phyloP scores from a whole-genome alignment of 2,113 vertebrate species.

The Zapus hudsonius region DNA sequence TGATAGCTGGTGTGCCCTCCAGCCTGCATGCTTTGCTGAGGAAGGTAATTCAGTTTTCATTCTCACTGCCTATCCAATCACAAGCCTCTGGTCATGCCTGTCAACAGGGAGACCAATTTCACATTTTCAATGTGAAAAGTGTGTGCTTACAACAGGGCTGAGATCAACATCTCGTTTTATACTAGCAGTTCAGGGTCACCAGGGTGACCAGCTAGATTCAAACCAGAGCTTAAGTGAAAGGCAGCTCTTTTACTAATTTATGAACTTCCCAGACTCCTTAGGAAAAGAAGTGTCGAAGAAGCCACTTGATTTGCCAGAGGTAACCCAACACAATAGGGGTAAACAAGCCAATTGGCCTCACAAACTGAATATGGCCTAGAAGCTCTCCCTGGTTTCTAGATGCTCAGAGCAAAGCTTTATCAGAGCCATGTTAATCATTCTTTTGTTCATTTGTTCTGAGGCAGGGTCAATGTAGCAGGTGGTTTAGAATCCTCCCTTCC shows the following conservation, averaged over 20 bases:
- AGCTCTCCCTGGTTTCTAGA: constrained; percentile 45
- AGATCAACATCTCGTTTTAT: constrained; percentile 46
- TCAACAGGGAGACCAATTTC: constrained; percentile 65
- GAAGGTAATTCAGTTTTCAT: background rate
- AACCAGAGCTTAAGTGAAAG: constrained; percentile 34
- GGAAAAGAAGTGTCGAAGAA: background rate
- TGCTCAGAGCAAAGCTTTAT: background rate
- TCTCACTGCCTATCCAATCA: constrained; percentile 34
- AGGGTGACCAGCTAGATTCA: constrained; percentile 57
- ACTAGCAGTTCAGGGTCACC: constrained; percentile 60
- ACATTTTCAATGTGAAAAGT: constrained; percentile 20
- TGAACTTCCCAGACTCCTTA: background rate
- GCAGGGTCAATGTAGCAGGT: background rate
- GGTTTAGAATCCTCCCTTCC: background rate
- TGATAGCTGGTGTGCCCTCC: background rate
- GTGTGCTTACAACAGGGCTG: constrained; percentile 33
- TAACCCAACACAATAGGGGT: background rate
- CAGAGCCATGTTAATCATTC: background rate
- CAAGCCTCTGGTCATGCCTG: constrained; percentile 2
- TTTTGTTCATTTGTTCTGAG: background rate
- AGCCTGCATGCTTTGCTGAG: background rate
- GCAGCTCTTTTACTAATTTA: background rate
- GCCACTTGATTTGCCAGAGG: background rate
- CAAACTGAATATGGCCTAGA: constrained; percentile 55
- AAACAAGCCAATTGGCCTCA: background rate